These are phyloP conservation scores for Chrysolina haemoptera DNA, from an alignment of 2,888 invertebrate genomes.

Conservation along the genomic window DNA sequence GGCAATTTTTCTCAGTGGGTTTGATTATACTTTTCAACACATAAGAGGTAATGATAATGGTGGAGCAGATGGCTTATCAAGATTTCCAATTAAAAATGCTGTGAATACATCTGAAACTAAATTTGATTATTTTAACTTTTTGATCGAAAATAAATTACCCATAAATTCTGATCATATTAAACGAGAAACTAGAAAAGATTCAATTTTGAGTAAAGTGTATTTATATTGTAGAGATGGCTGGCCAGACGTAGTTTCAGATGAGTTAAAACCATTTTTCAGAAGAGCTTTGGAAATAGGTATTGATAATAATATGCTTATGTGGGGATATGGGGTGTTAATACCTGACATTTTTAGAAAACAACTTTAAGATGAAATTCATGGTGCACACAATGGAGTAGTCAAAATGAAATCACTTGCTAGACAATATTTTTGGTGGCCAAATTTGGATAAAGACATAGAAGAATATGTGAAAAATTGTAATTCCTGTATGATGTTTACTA, in stretches of 20 bases:
- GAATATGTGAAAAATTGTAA: constrained; percentile 50
- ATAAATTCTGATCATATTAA: constrained; percentile 19
- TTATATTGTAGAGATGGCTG: constrained; percentile 30
- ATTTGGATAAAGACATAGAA: constrained; percentile 58
- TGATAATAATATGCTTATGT: constrained; percentile 32
- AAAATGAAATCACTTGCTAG: constrained; percentile 56
- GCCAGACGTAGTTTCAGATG: not conserved
- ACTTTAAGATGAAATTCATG: constrained; percentile 46
- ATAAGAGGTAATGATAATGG: not conserved
- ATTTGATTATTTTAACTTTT: constrained; percentile 4
- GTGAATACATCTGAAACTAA: not conserved
- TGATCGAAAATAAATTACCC: constrained; percentile 26
- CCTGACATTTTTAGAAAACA: constrained; percentile 29
- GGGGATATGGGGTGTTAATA: constrained; percentile 25
- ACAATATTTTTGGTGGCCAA: constrained; percentile 53
- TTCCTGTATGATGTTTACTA: constrained; percentile 45
- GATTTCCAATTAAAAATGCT: not conserved
- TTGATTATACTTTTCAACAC: not conserved
- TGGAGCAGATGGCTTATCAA: not conserved
- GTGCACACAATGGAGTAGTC: constrained; percentile 44
- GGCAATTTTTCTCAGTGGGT: not conserved
- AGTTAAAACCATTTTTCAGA: constrained; percentile 24
- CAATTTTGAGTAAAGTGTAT: constrained; percentile 27
- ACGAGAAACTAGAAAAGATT: constrained; percentile 9
- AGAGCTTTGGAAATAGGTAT: constrained; percentile 32